A percentile compares a stretch with the other conserved stretches of the same genome.
phyloP scores from a whole-genome alignment of 1,140 invertebrate genomes.

The Drosophila quadrilineata region DNA sequence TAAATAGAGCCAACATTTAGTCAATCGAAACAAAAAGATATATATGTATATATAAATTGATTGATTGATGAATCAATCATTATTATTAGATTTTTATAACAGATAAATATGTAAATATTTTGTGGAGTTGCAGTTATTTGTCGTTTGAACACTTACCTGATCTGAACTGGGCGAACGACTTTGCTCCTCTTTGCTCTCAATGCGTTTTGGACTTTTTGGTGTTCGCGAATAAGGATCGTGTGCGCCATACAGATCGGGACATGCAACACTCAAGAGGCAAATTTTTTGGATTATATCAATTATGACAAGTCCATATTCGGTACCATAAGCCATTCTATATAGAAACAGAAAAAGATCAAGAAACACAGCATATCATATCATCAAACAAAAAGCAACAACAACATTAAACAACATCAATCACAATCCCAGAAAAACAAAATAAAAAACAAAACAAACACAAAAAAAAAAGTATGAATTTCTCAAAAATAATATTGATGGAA shows the following conservation, averaged over 20 bases:
- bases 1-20: too few species aligned
- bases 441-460: constrained; percentile 18
- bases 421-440: constrained; percentile 37
- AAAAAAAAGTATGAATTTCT: background rate
- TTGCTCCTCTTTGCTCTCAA: constrained; percentile 85
- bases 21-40: too few species aligned
- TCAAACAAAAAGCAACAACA: constrained; percentile 67
- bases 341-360: constrained; percentile 62
- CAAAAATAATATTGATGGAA: background rate
- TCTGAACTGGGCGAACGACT: constrained; percentile 94
- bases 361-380: constrained; percentile 53
- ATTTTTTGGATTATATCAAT: constrained; percentile 96
- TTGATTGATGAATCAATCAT: constrained; percentile 8
- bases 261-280: constrained; percentile 92
- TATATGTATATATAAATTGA: too few species aligned
- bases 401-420: too few species aligned
- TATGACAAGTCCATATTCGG: constrained; percentile 96
- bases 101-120: too few species aligned
- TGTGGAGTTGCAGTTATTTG: too few species aligned
- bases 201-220: constrained; percentile 90
- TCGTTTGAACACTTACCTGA: constrained; percentile 87
- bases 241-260: constrained; percentile 93
- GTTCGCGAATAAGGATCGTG: constrained; percentile 93
- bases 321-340: constrained; percentile 97
- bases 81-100: too few species aligned